Evolutionary conservation across 2,797 vertebrate species (phyloP), one percentile per base, ranked within the genome.

Genomic region (Carcharodon carcharias): DNA sequence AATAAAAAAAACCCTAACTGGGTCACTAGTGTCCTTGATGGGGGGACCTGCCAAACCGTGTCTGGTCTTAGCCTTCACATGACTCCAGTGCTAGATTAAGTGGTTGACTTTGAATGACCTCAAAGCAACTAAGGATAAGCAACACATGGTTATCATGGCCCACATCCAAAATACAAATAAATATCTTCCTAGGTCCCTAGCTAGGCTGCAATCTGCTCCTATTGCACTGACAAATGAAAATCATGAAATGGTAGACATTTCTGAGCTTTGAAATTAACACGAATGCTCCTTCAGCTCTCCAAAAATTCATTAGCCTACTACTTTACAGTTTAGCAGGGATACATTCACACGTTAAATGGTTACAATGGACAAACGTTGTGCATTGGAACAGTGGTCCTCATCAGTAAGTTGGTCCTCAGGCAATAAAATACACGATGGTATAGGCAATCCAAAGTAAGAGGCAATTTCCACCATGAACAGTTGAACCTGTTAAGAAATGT

Each of bases 361-460:
- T 77, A 35, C 50, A 56, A 77, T 58, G 50, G 73, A 95, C 94
- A 95, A 56, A n/a, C 58, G 21, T 9, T 77, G 26, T 77, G 69
- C 23, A 23, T 50, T 45, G 40, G n/a, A 65, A n/a, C 89, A 56
- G 58, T 31, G 89, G 28, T 16, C 4, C 28, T 54, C 45, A 12
- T 40, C 92, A 67, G n/a, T 40, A 67, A 26, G 28, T 26, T 73
- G 45, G 0, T 45, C 45, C 1, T 95, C 65, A 95, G 40, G 23
- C 23, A 95, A 26, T 21, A n/a, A 95, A 18, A 58, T 56, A 77
- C 26, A 35, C 4, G 5, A 40, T 16, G 56, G 61, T n/a, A 45
- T 56, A 96, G 14, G 95, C 77, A 89, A 80, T 40, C 96, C 95
- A 95, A 67, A 96, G 23, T 95, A 95, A 96, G 95, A 96, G 58